Conservation (phyloP, 2,113 vertebrate species). For the Scytalopus superciliaris region DNA sequence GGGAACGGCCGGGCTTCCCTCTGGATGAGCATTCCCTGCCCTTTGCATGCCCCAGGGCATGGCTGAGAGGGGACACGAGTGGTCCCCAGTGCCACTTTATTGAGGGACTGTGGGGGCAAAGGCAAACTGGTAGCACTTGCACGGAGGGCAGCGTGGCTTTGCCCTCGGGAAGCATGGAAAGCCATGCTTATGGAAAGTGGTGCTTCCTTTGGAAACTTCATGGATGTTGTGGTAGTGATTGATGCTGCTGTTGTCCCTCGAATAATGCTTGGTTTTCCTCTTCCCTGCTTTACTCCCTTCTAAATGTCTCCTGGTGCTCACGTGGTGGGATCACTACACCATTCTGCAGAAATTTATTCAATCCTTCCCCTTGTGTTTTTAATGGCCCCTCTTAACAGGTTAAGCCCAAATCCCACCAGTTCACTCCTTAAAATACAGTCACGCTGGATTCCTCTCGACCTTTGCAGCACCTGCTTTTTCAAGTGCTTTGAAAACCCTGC, state of each 20-base stretch:
- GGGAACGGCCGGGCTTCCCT: neutral
- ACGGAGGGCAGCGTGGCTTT: accelerated
- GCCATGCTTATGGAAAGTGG: accelerated
- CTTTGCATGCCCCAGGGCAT: accelerated
- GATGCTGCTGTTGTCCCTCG: neutral
- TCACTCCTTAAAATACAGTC: neutral
- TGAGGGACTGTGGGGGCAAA: neutral
- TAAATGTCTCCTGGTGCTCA: neutral
- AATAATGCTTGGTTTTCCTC: neutral
- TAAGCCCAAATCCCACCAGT: neutral
- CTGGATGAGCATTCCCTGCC: neutral
- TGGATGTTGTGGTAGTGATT: neutral
- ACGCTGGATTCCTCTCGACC: neutral
- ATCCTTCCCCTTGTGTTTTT: neutral
- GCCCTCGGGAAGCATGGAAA: neutral
- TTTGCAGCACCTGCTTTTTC: neutral
- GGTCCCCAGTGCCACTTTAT: neutral
- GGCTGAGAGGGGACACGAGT: accelerated
- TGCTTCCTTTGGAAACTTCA: neutral
- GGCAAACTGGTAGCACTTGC: neutral
- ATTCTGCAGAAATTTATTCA: neutral
- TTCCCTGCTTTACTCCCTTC: neutral
- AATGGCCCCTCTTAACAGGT: neutral
- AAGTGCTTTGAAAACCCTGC: neutral
- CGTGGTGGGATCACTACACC: accelerated